A percentile compares a stretch with the other conserved stretches of the same genome.
Evolutionary conservation across 1,140 invertebrate species (phyloP).

Genomic region (Drosophila kikkawai): DNA sequence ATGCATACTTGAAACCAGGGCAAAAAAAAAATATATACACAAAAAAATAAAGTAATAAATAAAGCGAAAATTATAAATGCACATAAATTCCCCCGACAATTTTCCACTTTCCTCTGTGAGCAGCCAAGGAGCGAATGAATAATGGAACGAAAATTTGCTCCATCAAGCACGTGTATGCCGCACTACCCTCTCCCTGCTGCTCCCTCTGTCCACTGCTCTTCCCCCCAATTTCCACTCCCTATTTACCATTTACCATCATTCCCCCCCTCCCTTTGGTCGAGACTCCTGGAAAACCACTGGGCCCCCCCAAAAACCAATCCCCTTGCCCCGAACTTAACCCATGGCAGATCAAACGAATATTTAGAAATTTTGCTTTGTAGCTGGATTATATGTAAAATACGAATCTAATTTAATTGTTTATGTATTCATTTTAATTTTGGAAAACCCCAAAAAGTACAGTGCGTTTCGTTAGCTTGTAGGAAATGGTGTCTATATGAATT

Average conservation of each 20-base stretch:
- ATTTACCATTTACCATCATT: conserved; percentile 1
- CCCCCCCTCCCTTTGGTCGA: too few relatives aligned
- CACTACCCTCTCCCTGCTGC: background rate
- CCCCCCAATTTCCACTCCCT: background rate
- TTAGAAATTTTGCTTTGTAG: conserved; percentile 42
- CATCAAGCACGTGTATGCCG: conserved; percentile 49
- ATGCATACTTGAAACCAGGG: background rate
- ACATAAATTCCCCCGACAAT: conserved; percentile 54
- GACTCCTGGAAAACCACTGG: background rate
- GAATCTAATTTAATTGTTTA: conserved; percentile 39
- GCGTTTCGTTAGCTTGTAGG: background rate
- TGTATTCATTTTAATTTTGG: conserved; percentile 27
- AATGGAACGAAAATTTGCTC: conserved; percentile 53
- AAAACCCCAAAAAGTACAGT: conserved; percentile 1
- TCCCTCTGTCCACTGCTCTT: background rate
- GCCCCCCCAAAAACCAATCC: background rate
- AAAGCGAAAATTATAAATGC: conserved; percentile 47
- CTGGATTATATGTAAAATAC: conserved; percentile 27
- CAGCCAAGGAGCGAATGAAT: conserved; percentile 49
- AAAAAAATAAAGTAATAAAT: conserved; percentile 12
- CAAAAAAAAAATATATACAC: background rate
- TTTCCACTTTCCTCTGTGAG: conserved; percentile 50
- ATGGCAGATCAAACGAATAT: conserved; percentile 49
- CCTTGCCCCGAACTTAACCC: conserved; percentile 9
- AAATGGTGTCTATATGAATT: background rate